phyloP scores from a whole-genome alignment of 2,797 vertebrate genomes.

The Protonibea diacanthus region DNA sequence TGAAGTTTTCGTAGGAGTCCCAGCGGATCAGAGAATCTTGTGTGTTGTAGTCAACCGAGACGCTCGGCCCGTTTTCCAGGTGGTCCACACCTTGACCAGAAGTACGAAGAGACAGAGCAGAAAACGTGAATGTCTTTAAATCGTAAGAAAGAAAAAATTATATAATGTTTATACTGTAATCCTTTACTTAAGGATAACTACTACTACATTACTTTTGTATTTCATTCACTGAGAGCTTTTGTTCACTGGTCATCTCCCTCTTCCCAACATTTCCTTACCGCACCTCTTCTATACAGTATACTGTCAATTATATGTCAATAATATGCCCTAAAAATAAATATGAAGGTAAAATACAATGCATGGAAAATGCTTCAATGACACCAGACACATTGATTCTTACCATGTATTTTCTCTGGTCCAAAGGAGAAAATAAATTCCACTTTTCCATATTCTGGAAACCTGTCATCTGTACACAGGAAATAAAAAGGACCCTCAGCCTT shows the following conservation, averaged over 20 bases:
- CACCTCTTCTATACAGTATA: not conserved
- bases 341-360: not conserved
- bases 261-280: not conserved
- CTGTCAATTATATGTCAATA: not conserved
- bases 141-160: not conserved
- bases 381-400: constrained; percentile 77
- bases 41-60: constrained; percentile 98
- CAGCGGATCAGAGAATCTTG: constrained; percentile 96
- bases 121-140: constrained; percentile 62
- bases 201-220: no score
- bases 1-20: constrained; percentile 95
- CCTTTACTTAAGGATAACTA: no score
- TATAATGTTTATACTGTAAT: no score
- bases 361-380: not conserved
- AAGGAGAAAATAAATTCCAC: constrained; percentile 99
- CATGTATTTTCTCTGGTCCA: constrained; percentile 97
- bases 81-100: constrained; percentile 92
- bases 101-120: constrained; percentile 51
- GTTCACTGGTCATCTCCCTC: no score
- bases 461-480: constrained; percentile 87
- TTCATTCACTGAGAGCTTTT: no score
- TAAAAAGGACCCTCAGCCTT: not conserved
- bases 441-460: constrained; percentile 97
- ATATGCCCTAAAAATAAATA: not conserved
- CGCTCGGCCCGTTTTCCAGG: constrained; percentile 95